Conservation (phyloP, 2,113 vertebrate genomes). For the Poeciliopsis occidentalis region DNA sequence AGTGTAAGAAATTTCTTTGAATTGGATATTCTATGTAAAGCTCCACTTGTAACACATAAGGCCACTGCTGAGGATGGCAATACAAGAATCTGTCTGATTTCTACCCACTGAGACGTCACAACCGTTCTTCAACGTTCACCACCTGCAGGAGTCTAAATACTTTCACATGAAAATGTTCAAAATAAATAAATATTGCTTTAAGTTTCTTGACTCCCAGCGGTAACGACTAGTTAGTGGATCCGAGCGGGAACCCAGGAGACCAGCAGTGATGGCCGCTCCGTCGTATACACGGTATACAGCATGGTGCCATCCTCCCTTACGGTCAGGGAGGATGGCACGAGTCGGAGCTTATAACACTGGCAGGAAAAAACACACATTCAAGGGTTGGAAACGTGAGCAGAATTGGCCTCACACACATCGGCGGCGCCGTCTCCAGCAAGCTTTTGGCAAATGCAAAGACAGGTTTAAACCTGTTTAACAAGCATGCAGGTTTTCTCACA, state of each 20-base stretch:
- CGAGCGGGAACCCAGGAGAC: background rate
- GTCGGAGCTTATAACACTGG: background rate
- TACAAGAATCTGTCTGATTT: background rate
- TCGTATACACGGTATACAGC: constrained; percentile 54
- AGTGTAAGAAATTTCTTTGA: constrained; percentile 4
- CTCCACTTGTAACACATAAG: constrained; percentile 37
- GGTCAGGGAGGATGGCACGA: background rate
- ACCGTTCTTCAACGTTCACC: background rate
- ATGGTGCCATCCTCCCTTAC: background rate
- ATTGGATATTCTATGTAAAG: constrained; percentile 45
- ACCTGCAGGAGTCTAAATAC: background rate
- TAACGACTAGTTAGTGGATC: background rate
- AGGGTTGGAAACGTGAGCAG: constrained; percentile 14
- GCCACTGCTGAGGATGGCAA: constrained; percentile 19
- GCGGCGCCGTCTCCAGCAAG: background rate
- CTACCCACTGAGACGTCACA: background rate
- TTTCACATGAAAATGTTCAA: background rate
- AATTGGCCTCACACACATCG: background rate
- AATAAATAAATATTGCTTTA: constrained; percentile 48
- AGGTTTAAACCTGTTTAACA: background rate
- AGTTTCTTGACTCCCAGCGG: background rate
- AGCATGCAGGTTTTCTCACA: background rate
- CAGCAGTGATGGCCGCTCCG: background rate
- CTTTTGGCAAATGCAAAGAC: constrained; percentile 18
- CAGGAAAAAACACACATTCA: constrained; percentile 32